These are phyloP conservation scores for Rosalia funebris DNA, from an alignment of 2,888 invertebrate genomes.

Conservation along the genomic window DNA sequence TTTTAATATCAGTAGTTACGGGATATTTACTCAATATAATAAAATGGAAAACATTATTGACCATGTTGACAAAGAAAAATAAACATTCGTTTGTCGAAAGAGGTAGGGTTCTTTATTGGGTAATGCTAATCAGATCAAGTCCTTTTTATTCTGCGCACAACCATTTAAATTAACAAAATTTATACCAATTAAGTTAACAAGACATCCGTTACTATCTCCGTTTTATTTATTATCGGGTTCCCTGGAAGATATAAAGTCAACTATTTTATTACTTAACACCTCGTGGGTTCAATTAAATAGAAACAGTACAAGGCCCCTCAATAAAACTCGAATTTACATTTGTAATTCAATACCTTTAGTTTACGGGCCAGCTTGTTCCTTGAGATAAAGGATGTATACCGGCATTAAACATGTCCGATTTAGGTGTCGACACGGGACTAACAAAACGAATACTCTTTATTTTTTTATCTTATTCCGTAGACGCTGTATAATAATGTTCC, in stretches of 20 bases:
- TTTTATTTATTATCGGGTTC: constrained; percentile 43
- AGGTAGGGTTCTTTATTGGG: constrained; percentile 1
- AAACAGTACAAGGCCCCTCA: constrained; percentile 29
- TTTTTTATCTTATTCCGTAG: constrained; percentile 30
- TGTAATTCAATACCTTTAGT: constrained; percentile 46
- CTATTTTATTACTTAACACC: constrained; percentile 49
- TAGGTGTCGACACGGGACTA: constrained; percentile 43
- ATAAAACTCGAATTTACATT: constrained; percentile 46
- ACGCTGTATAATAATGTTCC: constrained; percentile 43
- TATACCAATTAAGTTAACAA: constrained; percentile 50
- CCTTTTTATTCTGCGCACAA: constrained; percentile 42
- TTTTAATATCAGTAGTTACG: too few relatives aligned
- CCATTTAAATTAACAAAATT: constrained; percentile 49
- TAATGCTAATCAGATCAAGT: constrained; percentile 40
- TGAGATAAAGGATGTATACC: constrained; percentile 40
- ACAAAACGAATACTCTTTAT: constrained; percentile 33
- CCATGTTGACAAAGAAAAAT: not conserved
- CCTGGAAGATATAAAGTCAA: constrained; percentile 39
- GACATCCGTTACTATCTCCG: constrained; percentile 45
- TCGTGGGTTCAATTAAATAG: constrained; percentile 44
- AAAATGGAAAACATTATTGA: not conserved
- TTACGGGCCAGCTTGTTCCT: constrained; percentile 32
- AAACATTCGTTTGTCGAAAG: not conserved
- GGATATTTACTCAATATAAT: not conserved
- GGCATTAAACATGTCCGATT: constrained; percentile 45